Conservation (phyloP, 2,797 vertebrate genomes). For the Pantherophis vulpinus region DNA sequence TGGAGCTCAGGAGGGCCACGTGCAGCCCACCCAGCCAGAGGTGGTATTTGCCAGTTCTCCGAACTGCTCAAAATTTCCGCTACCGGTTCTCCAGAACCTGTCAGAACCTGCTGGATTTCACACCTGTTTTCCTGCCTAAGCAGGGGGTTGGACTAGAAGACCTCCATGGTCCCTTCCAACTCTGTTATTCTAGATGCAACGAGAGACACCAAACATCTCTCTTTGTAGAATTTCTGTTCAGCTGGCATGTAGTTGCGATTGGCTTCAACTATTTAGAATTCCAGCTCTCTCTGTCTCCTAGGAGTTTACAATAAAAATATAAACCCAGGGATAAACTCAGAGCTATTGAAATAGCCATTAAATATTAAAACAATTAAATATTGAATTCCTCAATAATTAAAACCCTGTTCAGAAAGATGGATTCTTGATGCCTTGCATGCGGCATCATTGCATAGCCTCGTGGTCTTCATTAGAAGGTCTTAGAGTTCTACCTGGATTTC, state of each 20-base stretch:
- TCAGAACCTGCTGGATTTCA: too few species aligned
- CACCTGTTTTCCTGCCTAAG: too few species aligned
- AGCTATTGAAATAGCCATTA: not conserved
- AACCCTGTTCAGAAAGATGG: not conserved
- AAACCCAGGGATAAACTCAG: not conserved
- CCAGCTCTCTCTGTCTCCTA: not conserved
- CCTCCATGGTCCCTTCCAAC: too few species aligned
- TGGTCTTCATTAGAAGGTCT: not conserved
- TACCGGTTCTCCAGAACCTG: too few species aligned
- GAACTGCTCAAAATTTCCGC: too few species aligned
- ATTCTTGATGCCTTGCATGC: not conserved
- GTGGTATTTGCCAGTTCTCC: too few species aligned
- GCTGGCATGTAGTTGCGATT: not conserved
- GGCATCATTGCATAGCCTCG: not conserved
- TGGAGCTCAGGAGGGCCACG: too few species aligned
- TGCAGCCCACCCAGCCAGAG: too few species aligned
- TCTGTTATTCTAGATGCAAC: not conserved
- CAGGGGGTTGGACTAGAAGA: too few species aligned
- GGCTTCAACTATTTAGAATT: not conserved
- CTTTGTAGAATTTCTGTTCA: not conserved
- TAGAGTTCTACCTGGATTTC: not conserved
- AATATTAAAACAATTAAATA: not conserved
- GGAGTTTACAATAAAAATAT: not conserved
- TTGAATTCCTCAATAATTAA: not conserved
- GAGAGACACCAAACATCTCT: not conserved